These are phyloP conservation scores for Pterocles orientalis DNA, from an alignment of 2,113 vertebrate species.

Conservation along the genomic window DNA sequence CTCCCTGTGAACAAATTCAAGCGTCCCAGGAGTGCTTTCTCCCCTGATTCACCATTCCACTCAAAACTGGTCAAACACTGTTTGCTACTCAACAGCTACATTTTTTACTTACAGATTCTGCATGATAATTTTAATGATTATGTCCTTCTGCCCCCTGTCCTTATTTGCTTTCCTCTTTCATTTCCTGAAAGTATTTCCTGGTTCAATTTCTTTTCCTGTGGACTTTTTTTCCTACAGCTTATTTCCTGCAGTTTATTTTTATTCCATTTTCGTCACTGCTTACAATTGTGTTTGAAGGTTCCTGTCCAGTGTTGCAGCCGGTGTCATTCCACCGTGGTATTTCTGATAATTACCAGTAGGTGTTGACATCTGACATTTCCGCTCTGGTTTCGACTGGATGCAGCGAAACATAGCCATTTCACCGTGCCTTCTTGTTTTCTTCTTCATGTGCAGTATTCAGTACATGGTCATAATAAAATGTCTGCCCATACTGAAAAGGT, in stretches of 20 bases:
- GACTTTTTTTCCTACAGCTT: not conserved
- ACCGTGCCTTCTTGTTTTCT: not conserved
- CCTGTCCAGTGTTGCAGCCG: not conserved
- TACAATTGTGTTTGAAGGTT: not conserved
- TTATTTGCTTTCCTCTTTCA: not conserved
- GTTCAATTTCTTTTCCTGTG: not conserved
- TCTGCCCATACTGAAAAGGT: not conserved
- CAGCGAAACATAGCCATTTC: not conserved
- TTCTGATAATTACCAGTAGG: not conserved
- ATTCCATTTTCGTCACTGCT: not conserved
- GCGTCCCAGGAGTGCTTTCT: not conserved
- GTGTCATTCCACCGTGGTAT: not conserved
- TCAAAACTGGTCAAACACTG: not conserved
- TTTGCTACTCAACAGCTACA: not conserved
- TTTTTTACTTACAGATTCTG: not conserved
- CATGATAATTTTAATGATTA: not conserved
- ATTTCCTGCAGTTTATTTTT: not conserved
- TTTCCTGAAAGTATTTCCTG: not conserved
- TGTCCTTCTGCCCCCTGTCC: not conserved
- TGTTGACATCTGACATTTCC: not conserved
- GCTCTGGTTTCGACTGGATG: not conserved
- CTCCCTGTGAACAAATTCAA: not conserved
- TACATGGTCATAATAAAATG: not conserved
- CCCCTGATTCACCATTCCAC: not conserved
- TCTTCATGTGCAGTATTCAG: not conserved